Evolutionary conservation across 2,797 vertebrate genomes (phyloP).

Genomic region (Pseudomugil gertrudae): DNA sequence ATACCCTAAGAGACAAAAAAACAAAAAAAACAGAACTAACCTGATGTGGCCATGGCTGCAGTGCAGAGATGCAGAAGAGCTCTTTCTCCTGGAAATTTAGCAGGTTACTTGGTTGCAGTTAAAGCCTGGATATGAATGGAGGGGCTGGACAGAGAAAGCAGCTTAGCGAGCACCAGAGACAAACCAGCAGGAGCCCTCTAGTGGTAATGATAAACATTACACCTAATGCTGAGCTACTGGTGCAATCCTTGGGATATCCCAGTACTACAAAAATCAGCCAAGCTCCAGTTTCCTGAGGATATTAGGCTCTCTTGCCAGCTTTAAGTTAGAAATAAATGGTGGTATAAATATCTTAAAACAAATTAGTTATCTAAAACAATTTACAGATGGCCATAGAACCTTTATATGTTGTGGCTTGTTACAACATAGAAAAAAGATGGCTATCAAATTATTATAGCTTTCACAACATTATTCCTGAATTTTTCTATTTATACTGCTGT

Average conservation of each 20-base stretch:
- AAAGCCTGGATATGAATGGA: conserved; percentile 35
- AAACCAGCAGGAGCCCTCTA: conserved; percentile 55
- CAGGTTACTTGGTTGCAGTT: conserved; percentile 56
- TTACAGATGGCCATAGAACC: not conserved
- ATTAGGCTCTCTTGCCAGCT: not conserved
- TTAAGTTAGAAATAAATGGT: not conserved
- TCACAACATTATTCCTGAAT: not conserved
- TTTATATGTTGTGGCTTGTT: not conserved
- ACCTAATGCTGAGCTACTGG: conserved; percentile 1
- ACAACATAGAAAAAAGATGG: not conserved
- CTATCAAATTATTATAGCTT: too few relatives aligned
- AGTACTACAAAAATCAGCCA: not conserved
- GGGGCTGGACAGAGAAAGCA: conserved; percentile 20
- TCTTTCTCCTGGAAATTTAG: conserved; percentile 29
- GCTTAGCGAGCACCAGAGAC: conserved; percentile 10
- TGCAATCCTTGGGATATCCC: conserved; percentile 25
- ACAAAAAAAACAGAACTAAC: conserved; percentile 60
- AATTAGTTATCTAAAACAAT: not conserved
- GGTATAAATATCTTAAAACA: not conserved
- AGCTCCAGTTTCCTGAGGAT: conserved; percentile 17
- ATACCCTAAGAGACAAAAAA: not conserved
- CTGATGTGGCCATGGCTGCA: conserved; percentile 80
- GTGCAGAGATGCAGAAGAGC: conserved; percentile 44
- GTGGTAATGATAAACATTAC: conserved; percentile 40
- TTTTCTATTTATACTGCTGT: not conserved